phyloP scores from a whole-genome alignment of 1,140 invertebrate genomes.

The Cydia amplana region DNA sequence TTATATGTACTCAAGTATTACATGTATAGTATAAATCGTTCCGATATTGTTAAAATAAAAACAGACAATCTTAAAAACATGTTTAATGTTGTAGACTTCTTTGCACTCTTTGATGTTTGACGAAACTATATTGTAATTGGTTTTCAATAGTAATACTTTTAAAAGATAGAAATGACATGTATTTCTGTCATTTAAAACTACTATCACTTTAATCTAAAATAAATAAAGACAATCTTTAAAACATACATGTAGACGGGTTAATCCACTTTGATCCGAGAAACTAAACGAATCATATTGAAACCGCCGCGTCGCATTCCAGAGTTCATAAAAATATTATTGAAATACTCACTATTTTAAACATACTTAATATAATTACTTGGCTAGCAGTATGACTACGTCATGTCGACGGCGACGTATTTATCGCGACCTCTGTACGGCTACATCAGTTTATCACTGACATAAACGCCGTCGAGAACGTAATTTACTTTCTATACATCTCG shows the following conservation, averaged over 20 bases:
- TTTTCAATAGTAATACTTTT: neutral
- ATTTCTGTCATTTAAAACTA: neutral
- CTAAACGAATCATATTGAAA: neutral
- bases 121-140: neutral
- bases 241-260: neutral
- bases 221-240: neutral
- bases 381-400: slow-evolving; percentile 11
- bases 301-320: neutral
- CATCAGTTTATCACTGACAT: too few species aligned
- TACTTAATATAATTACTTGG: slow-evolving; percentile 20
- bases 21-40: slow-evolving; percentile 22
- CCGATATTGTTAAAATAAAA: neutral
- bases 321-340: neutral
- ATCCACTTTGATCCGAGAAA: neutral
- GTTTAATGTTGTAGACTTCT: neutral
- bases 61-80: neutral
- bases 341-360: neutral
- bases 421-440: slow-evolving; percentile 42
- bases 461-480: too few species aligned
- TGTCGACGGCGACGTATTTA: slow-evolving; percentile 38
- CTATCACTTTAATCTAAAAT: too few species aligned
- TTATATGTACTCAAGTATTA: neutral
- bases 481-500: too few species aligned
- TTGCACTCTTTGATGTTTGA: neutral
- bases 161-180: neutral